Percentiles rank a stretch among this genome's conserved stretches.
Evolutionary conservation across 2,888 invertebrate species (phyloP).

Genomic region (Agelastica alni): DNA sequence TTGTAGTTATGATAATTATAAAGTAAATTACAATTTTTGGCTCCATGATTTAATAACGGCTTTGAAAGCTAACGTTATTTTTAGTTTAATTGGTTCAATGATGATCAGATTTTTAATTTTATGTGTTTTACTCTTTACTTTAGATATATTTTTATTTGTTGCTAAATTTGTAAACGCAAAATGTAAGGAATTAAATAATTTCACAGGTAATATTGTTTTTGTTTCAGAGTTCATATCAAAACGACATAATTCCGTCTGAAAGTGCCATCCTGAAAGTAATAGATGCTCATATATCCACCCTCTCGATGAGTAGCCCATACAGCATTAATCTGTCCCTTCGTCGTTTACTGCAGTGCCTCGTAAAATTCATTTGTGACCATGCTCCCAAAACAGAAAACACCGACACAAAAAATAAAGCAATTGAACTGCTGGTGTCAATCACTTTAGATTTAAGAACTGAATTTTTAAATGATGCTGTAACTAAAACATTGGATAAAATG

Average conservation of each 20-base stretch:
- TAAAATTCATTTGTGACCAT: constrained; percentile 68
- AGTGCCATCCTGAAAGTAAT: constrained; percentile 80
- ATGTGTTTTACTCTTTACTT: too few species aligned
- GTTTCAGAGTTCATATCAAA: constrained; percentile 69
- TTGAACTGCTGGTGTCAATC: constrained; percentile 74
- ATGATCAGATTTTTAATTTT: too few species aligned
- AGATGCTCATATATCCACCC: constrained; percentile 66
- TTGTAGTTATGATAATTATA: too few species aligned
- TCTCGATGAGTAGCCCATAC: constrained; percentile 65
- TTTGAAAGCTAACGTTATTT: too few species aligned
- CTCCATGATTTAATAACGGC: too few species aligned
- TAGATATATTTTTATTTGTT: too few species aligned
- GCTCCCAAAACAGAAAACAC: constrained; percentile 66
- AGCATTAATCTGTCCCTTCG: constrained; percentile 68
- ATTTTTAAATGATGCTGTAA: constrained; percentile 68
- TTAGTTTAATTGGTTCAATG: too few species aligned
- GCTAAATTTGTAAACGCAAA: too few species aligned
- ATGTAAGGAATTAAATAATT: too few species aligned
- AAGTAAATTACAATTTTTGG: too few species aligned
- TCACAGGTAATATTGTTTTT: constrained; percentile 1
- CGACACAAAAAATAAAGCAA: constrained; percentile 65
- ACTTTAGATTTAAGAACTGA: constrained; percentile 78
- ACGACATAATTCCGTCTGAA: constrained; percentile 82
- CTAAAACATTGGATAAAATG: constrained; percentile 66
- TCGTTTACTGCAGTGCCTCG: constrained; percentile 66